These are phyloP conservation scores for Caradrina clavipalpis DNA, from an alignment of 2,888 invertebrate genomes.

Conservation along the genomic window DNA sequence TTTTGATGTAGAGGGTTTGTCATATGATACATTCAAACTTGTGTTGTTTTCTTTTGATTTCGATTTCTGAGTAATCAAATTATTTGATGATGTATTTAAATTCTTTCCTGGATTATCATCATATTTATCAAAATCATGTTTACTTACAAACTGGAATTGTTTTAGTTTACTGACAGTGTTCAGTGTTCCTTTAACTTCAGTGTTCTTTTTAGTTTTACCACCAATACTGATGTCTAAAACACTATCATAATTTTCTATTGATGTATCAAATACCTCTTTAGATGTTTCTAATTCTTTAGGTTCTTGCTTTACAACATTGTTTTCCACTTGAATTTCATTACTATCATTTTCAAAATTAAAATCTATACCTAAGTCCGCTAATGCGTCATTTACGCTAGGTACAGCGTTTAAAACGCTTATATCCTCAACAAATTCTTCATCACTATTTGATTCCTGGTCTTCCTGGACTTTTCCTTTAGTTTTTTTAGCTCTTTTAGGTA, in stretches of 20 bases:
- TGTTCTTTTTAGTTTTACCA: constrained; percentile 32
- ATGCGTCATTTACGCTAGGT: constrained; percentile 87
- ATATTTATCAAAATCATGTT: constrained; percentile 79
- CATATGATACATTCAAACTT: background rate
- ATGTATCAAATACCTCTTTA: constrained; percentile 29
- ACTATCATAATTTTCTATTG: constrained; percentile 41
- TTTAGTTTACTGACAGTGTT: constrained; percentile 76
- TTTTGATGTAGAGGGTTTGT: constrained; percentile 46
- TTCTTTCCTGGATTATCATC: constrained; percentile 67
- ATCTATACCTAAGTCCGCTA: constrained; percentile 80
- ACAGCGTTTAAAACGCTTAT: constrained; percentile 78
- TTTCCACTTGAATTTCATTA: constrained; percentile 30
- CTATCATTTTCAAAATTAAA: constrained; percentile 70
- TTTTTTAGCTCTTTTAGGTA: constrained; percentile 68
- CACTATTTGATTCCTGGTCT: constrained; percentile 52
- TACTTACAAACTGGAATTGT: constrained; percentile 80
- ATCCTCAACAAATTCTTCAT: constrained; percentile 68
- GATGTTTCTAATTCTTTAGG: constrained; percentile 34
- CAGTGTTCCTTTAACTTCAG: constrained; percentile 45
- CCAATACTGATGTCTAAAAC: constrained; percentile 38
- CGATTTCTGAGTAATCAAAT: background rate
- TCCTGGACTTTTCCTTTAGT: constrained; percentile 55
- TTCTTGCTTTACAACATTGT: constrained; percentile 30
- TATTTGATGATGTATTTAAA: constrained; percentile 20
- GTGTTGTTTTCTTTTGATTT: constrained; percentile 18